Base-by-base conservation (phyloP, 2,113 vertebrate genomes). In the Pardalotus punctatus region DNA sequence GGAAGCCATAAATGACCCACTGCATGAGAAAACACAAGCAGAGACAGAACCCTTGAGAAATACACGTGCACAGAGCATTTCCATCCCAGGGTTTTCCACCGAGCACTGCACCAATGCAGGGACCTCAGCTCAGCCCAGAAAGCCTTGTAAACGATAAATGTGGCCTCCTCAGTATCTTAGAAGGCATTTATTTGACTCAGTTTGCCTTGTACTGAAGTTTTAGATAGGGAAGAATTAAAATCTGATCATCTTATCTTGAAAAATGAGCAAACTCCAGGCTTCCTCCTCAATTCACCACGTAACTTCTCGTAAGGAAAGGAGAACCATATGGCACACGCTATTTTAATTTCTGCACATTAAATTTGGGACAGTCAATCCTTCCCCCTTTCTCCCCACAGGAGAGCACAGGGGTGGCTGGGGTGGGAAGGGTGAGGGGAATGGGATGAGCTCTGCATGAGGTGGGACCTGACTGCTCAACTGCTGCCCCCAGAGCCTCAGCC, bases 361-460 rank as follows among this genome's bases (percentile, higher is more conserved):
- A 50, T 8, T 71, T 9, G 11, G 16, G 88, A 62, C 8, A 71
- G 12, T 16, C 50, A 74, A 58, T 62, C 66, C 9, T 47, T 72
- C 3, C 12, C 43, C 9, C 35, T 91, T 90, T 73, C 18, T 58
- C 36, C 10, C 11, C 29, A 24, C 6, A 54, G 64, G 12, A 70
- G 38, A 45, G 15, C 7, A 24, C 16, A 47, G 24, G 6, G 19
- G 38, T 20, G 28, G 36, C 0, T 54, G 23, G 62, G 18, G 47
- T 47, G 28, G n/a, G 38, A 53, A 60, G n/a, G 24, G 10, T 19
- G 14, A 22, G 38, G 15, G 12, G 10, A 53, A 45, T 7, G 31
- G 5, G 31, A 17, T 0, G 0, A 53, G 54, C 23, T 28, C 27
- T 60, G 33, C 5, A 5, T 3, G n/a, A 11, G 10, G 23, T 9